These are phyloP conservation scores for Xanthostigma xanthostigma DNA, from an alignment of 2,888 invertebrate genomes.

Conservation along the genomic window DNA sequence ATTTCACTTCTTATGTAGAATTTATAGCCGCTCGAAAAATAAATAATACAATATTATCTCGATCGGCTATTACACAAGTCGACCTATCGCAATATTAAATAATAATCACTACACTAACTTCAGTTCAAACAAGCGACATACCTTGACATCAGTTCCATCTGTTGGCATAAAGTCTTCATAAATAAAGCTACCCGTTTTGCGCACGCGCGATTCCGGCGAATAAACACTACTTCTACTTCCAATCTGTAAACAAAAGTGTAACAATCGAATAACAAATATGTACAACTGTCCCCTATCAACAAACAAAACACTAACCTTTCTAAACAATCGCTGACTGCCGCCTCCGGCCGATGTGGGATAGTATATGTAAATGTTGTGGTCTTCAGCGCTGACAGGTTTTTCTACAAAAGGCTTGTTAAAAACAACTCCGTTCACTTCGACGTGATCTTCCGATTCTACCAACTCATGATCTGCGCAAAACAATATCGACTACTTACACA, in stretches of 20 bases:
- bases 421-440: constrained; percentile 87
- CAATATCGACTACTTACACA: constrained; percentile 5
- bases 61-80: background rate
- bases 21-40: background rate
- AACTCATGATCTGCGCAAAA: constrained; percentile 63
- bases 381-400: constrained; percentile 98
- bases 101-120: too few relatives aligned
- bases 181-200: constrained; percentile 95
- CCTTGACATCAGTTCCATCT: constrained; percentile 56
- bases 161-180: constrained; percentile 99
- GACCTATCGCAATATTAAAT: background rate
- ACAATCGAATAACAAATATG: constrained; percentile 4
- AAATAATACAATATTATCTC: background rate
- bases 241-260: constrained; percentile 45
- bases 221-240: constrained; percentile 98
- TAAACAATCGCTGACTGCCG: constrained; percentile 91
- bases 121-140: constrained; percentile 11
- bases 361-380: constrained; percentile 99
- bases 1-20: background rate
- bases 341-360: constrained; percentile 98
- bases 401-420: constrained; percentile 99
- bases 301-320: constrained; percentile 54
- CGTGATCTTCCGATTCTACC: constrained; percentile 92
- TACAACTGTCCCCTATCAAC: background rate
- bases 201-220: constrained; percentile 87